These are phyloP conservation scores for Caranx ignobilis DNA, from an alignment of 2,113 vertebrate genomes.

Conservation along the genomic window DNA sequence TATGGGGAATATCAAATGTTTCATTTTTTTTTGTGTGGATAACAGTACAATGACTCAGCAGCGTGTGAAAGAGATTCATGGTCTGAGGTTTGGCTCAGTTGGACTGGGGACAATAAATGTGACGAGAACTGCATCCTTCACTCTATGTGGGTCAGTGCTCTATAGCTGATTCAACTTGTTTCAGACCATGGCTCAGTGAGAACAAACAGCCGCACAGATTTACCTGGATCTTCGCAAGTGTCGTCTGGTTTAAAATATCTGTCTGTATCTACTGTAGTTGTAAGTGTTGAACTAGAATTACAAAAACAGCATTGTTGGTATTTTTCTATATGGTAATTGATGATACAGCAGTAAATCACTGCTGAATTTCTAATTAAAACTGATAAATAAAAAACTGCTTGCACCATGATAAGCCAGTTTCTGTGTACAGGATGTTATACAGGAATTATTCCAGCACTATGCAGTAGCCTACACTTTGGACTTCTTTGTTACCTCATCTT, in stretches of 20 bases:
- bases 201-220: slow-evolving; percentile 35
- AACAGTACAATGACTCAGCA: slow-evolving; percentile 51
- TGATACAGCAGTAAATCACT: not conserved
- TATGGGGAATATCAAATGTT: slow-evolving; percentile 30
- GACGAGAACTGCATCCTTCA: slow-evolving; percentile 50
- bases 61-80: slow-evolving; percentile 39
- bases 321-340: not conserved
- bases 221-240: slow-evolving; percentile 59
- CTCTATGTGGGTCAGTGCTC: slow-evolving; percentile 63
- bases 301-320: not conserved
- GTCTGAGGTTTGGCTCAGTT: slow-evolving; percentile 39
- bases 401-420: not conserved
- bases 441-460: not conserved
- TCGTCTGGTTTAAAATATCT: slow-evolving; percentile 24
- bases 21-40: slow-evolving; percentile 9
- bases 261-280: not conserved
- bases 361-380: not conserved
- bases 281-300: not conserved
- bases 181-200: slow-evolving; percentile 46
- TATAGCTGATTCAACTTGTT: slow-evolving; percentile 57
- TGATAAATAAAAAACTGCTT: not conserved
- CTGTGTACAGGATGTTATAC: not conserved
- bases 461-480: too few species aligned
- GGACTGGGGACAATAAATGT: slow-evolving; percentile 59
- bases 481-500: not conserved